Evolutionary conservation across 1,140 invertebrate species (phyloP).

Genomic region (Brachionus calyciflorus): DNA sequence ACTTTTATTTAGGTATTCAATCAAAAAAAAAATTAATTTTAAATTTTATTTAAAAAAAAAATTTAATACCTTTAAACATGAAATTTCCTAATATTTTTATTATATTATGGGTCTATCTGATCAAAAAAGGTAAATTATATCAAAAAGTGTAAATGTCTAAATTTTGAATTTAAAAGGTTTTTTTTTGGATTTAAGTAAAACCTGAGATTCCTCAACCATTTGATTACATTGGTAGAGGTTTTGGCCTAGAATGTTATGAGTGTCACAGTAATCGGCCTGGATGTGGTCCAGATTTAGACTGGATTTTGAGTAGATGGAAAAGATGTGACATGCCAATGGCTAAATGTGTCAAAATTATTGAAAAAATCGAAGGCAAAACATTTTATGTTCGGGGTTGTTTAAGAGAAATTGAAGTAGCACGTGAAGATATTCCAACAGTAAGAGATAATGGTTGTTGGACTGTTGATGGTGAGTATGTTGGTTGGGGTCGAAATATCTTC

Average conservation of each 20-base stretch:
- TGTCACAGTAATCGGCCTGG: slow-evolving; percentile 46
- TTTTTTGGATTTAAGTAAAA: not conserved
- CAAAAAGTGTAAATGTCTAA: not conserved
- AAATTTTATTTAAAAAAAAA: no score
- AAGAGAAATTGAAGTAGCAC: slow-evolving; percentile 30
- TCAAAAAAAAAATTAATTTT: not conserved
- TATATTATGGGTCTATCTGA: no score
- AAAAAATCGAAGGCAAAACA: slow-evolving; percentile 20
- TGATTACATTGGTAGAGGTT: slow-evolving; percentile 37
- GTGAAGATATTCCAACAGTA: slow-evolving; percentile 46
- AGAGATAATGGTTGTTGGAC: slow-evolving; percentile 48
- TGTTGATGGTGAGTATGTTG: slow-evolving; percentile 41
- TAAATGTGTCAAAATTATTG: slow-evolving; percentile 47
- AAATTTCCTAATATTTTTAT: no score
- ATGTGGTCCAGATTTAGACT: slow-evolving; percentile 36
- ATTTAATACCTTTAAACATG: no score
- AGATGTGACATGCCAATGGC: slow-evolving; percentile 39
- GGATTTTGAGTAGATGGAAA: slow-evolving; percentile 45
- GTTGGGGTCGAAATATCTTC: slow-evolving; percentile 32
- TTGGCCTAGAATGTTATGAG: slow-evolving; percentile 38
- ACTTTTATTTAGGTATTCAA: not conserved
- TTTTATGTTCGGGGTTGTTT: slow-evolving; percentile 47
- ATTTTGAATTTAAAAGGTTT: not conserved
- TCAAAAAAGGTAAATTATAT: not conserved
- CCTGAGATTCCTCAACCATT: slow-evolving; percentile 44